Conservation (phyloP, 2,797 vertebrate genomes). For the Danio tinwini region DNA sequence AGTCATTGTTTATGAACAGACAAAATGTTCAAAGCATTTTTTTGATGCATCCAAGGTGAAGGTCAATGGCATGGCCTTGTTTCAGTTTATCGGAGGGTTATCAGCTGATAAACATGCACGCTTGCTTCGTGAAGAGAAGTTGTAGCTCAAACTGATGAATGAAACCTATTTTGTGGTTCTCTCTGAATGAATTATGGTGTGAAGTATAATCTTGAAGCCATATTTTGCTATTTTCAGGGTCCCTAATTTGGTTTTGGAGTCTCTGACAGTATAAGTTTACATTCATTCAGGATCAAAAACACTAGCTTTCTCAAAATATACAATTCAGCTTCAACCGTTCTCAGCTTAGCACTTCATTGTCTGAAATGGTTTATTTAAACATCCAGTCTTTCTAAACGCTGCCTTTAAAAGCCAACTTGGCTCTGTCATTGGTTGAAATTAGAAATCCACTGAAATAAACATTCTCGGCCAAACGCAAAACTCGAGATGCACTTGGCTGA, state of each 20-base stretch:
- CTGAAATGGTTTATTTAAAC: no score
- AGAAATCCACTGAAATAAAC: no score
- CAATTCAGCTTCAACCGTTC: no score
- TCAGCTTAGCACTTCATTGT: no score
- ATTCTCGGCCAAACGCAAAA: no score
- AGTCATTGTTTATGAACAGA: conserved; percentile 3
- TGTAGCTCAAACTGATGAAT: not conserved
- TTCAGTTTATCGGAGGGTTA: not conserved
- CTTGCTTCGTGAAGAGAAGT: not conserved
- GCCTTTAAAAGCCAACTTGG: no score
- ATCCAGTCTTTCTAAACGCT: no score
- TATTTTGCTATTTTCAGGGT: not conserved
- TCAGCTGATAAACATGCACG: not conserved
- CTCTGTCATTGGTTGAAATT: no score
- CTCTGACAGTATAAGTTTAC: no score
- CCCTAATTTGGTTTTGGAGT: not conserved
- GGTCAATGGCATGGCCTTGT: conserved; percentile 7
- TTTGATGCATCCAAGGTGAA: conserved; percentile 2
- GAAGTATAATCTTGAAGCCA: not conserved
- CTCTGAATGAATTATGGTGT: not conserved
- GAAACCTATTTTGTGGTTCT: conserved; percentile 2
- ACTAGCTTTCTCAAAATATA: no score
- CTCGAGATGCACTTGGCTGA: no score
- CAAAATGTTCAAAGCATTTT: conserved; percentile 2
- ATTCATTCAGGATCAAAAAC: no score